A percentile compares a stretch with the other conserved stretches of the same genome.
Evolutionary conservation across 2,113 vertebrate species (phyloP).

Genomic region (Xerus inauris): DNA sequence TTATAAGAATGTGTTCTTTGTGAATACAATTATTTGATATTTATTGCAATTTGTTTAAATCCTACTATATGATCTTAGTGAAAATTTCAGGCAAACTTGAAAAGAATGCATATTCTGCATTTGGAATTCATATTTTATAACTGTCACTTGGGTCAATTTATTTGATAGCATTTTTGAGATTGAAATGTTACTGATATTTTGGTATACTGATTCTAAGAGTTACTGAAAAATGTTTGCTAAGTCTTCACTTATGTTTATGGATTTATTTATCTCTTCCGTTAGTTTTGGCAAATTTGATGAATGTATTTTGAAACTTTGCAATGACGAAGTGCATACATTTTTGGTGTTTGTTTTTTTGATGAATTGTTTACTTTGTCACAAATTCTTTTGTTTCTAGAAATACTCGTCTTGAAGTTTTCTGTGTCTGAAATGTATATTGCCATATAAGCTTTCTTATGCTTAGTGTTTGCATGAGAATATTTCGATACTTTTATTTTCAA

Average conservation of each 20-base stretch:
- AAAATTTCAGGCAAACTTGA: background rate
- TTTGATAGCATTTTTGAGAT: background rate
- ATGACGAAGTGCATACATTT: background rate
- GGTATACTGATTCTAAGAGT: background rate
- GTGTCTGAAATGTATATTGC: background rate
- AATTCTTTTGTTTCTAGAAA: background rate
- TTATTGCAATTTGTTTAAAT: background rate
- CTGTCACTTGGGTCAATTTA: background rate
- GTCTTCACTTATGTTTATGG: background rate
- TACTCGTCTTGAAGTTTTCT: background rate
- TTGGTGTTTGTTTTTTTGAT: conserved; percentile 6
- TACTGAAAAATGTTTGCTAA: background rate
- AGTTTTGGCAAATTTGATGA: background rate
- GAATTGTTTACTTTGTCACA: background rate
- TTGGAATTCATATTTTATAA: background rate
- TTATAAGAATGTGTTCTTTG: background rate
- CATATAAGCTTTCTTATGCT: background rate
- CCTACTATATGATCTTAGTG: background rate
- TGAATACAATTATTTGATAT: background rate
- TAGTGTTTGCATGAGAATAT: background rate
- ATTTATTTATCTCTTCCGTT: background rate
- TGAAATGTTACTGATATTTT: background rate
- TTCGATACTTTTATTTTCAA: background rate
- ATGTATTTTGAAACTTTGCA: background rate
- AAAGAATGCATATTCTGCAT: background rate